Conservation (phyloP, 2,888 invertebrate genomes). For the Drosophila neoperkinsi region DNA sequence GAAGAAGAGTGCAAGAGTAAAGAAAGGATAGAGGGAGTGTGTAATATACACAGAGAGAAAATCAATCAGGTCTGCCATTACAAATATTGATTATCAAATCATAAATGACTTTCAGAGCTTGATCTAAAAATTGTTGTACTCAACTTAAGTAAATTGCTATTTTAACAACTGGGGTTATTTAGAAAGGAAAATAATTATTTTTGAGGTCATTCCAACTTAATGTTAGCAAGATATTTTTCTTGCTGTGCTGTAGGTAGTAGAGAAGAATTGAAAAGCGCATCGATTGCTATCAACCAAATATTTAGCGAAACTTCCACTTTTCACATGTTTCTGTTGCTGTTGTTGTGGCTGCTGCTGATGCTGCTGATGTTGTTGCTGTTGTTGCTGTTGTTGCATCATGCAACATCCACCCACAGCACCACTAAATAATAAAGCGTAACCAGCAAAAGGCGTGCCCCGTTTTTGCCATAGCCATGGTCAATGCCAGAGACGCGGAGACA, state of each 20-base stretch:
- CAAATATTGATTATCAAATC: neutral
- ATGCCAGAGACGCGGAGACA: conserved; percentile 30
- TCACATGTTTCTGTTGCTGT: conserved; percentile 47
- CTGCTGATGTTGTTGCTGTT: neutral
- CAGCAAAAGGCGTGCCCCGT: conserved; percentile 76
- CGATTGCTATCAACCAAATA: conserved; percentile 63
- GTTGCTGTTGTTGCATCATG: conserved; percentile 7
- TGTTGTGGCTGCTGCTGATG: neutral
- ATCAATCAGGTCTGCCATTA: neutral
- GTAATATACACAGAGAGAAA: conserved; percentile 3
- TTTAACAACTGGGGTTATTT: neutral
- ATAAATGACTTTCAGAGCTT: neutral
- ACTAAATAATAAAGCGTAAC: conserved; percentile 80
- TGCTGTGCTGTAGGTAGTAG: neutral
- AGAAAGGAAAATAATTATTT: neutral
- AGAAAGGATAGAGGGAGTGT: conserved; percentile 1
- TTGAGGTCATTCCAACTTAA: neutral
- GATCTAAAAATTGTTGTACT: neutral
- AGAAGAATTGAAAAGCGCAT: conserved; percentile 33
- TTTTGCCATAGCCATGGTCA: conserved; percentile 36
- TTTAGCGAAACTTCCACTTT: conserved; percentile 77
- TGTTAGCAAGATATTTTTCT: neutral
- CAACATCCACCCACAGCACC: conserved; percentile 70
- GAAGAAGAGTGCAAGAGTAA: conserved; percentile 9
- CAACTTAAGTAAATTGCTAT: neutral